phyloP scores from a whole-genome alignment of 30 jellyfish, hydroid and myxozoan species.

The Nemopilema nomurai region DNA sequence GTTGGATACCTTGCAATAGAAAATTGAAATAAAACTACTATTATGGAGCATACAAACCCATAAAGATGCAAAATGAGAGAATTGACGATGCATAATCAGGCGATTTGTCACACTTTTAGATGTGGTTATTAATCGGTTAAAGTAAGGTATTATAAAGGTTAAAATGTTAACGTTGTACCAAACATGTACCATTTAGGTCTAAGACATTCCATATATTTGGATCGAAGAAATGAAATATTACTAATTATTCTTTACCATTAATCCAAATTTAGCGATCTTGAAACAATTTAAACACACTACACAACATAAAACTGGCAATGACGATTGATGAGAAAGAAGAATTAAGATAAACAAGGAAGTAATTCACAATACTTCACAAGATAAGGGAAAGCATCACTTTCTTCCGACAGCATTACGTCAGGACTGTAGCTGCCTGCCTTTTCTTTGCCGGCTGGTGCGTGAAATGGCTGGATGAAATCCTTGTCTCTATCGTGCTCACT shows the following conservation, averaged over 20 bases:
- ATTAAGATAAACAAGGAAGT: not conserved
- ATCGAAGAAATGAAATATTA: no score
- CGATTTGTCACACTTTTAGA: no score
- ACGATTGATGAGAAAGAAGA: not conserved
- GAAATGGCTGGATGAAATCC: conserved; percentile 80
- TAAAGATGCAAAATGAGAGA: no score
- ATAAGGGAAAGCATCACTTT: conserved; percentile 74
- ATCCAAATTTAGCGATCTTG: no score
- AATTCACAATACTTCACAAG: conserved; percentile 53
- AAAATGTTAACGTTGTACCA: no score
- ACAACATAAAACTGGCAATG: not conserved
- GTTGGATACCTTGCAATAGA: conserved; percentile 63
- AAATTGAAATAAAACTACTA: not conserved
- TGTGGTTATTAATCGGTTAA: no score
- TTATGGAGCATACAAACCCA: not conserved
- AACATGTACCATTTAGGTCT: no score
- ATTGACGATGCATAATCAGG: no score
- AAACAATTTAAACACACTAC: no score
- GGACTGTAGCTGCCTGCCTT: conserved; percentile 86
- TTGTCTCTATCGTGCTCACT: conserved; percentile 4
- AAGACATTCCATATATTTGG: no score
- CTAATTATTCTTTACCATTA: no score
- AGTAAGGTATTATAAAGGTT: no score
- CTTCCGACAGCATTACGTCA: conserved; percentile 87
- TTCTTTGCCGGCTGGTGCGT: conserved; percentile 76